Evolutionary conservation across 2,888 invertebrate species (phyloP), one percentile per base, ranked within the genome.

Genomic region (Theretra japonica): DNA sequence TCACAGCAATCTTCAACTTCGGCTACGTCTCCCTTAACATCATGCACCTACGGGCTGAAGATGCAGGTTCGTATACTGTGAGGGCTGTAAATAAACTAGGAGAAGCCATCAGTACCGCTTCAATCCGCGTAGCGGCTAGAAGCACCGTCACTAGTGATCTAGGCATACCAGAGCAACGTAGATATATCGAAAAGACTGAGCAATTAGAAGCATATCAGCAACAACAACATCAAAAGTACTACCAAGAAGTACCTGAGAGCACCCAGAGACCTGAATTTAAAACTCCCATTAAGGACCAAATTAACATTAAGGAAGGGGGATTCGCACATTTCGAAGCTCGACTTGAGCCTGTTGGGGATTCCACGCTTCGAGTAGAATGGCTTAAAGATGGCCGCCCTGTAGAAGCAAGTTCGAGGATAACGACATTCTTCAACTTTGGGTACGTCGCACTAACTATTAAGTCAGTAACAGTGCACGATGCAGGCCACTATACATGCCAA

Each of bases 21-120:
- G 99, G 99, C 91, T 99, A 99, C 96, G 99, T 99, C 95, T 98
- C 98, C 95, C 97, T 99, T 88, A 99, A 99, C 95, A 99, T 99
- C 94, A 96, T 98, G 97, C 99, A 99, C 97, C 97, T 99, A 96
- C 97, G 99, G 95, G 97, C 97, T 95, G 99, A 99, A 96, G 99
- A 99, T 96, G 97, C 98, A 88, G 99, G 99, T 94, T 97, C 97
- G 92, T 98, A 98, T 85, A 98, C 98, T 83, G 97, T 97, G 89
- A 96, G 98, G 86, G 98, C 98, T 94, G 97, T 97, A 80, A 98
- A 98, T 90, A 97, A 97, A 87, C 95, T 97, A 87, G 98, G 98
- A 82, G 98, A 98, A 95, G 98, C 98, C 81, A 96, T 98, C 84
- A 97, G 98, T 91, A 96, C 97, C 82, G 97, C 98, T 77, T 95